phyloP scores from a whole-genome alignment of 2,888 invertebrate genomes.

The Lysandra bellargus region DNA sequence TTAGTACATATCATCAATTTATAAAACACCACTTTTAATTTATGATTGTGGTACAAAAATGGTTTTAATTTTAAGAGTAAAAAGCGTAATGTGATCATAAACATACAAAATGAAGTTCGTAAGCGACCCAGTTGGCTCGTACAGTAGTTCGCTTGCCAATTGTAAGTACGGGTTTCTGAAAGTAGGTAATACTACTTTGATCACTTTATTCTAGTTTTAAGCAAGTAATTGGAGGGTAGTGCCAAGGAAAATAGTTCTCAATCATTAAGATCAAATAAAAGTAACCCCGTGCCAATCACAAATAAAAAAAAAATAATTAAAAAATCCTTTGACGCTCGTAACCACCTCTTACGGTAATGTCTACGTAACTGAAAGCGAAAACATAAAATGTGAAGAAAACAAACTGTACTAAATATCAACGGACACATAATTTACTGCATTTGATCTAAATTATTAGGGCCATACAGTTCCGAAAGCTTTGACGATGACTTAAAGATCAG shows the following conservation, averaged over 20 bases:
- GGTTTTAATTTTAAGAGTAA: not conserved
- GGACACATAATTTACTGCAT: too few relatives aligned
- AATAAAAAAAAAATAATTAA: not conserved
- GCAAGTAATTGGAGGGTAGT: not conserved
- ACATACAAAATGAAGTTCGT: conserved; percentile 4
- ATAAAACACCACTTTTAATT: not conserved
- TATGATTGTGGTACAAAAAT: not conserved
- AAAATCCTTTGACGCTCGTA: not conserved
- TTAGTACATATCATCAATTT: too few relatives aligned
- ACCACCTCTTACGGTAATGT: not conserved
- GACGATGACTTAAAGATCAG: too few relatives aligned
- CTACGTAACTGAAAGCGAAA: too few relatives aligned
- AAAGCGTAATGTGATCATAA: conserved; percentile 3
- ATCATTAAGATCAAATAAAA: not conserved
- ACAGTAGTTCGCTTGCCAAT: not conserved
- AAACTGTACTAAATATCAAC: not conserved
- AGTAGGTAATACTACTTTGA: conserved; percentile 12
- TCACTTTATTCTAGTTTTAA: not conserved
- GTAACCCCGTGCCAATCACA: not conserved
- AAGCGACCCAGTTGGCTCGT: conserved; percentile 9
- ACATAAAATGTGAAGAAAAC: not conserved
- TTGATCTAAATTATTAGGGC: too few relatives aligned
- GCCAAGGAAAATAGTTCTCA: not conserved
- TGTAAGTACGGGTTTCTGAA: not conserved
- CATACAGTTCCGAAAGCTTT: too few relatives aligned